Base-by-base conservation (phyloP, 2,888 invertebrate genomes). In the Ischnura elegans region DNA sequence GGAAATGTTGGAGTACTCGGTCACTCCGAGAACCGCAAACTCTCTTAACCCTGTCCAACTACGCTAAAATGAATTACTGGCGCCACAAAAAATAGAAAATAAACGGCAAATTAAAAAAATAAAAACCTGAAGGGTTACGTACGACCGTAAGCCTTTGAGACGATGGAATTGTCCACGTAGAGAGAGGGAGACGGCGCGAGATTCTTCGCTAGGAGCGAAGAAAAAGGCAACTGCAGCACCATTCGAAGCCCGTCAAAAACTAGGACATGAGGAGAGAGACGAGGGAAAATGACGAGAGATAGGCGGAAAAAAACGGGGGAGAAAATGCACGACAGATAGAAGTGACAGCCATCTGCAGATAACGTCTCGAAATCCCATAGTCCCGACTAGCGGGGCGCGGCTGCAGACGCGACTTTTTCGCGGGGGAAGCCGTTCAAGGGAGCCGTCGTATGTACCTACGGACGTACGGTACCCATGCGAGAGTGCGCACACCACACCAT, bases 201-300 rank as follows among this genome's bases (percentile, higher is more conserved):
- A 21, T 25, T 36, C 21, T 55, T 85, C 5, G 43, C n/a, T n/a
- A 45, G 55, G 61, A 13, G n/a, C n/a, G 43, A 61, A 90, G 90
- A 36, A 55, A 61, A 51, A 61, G 61, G 90, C 90, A 61, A 90
- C 42, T 61, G 43, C 43, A 90, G 90, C 61, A 76, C 29, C 36
- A 90, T 61, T 61, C 61, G 90, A 90, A 90, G 61, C 90, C 90
- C 42, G 90, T 90, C 90, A 90, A 90, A 90, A 90, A 90, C 90
- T 90, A 90, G 90, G 90, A 90, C 90, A 90, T 6, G 45, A 66
- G 36, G 90, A 61, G 43, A 36, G 19, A 21, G 87, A 55, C 29
- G 87, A 36, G 87, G 29, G 46, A 46, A 46, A 86, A 43, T 45
- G 86, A 46, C 25, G 43, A 46, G 51, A 51, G 19, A 51, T 29